Evolutionary conservation across 2,888 invertebrate genomes (phyloP), one percentile per base, ranked within the genome.

Genomic region (Drosophila mimetica): DNA sequence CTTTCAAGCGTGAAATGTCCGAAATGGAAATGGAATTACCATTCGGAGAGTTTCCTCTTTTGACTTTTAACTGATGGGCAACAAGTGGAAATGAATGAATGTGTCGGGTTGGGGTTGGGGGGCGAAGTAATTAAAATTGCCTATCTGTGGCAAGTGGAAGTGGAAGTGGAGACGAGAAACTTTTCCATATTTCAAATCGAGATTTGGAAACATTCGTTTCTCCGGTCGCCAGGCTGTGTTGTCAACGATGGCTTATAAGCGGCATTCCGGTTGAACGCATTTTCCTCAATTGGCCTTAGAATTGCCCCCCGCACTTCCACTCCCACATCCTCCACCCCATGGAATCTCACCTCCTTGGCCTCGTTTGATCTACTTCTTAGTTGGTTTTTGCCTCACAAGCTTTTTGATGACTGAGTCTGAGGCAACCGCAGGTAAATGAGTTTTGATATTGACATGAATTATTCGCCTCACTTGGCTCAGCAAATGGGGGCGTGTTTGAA

Each of bases 371-470:
- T 66, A 70, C 64, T 72, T 64, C 65, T 73, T 69, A 64, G 74
- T 71, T 65, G 65, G 69, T 60, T 75, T 74, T 79, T 75, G 63
- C 67, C 59, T 69, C 47, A 67, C 74, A 57, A 52, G 64, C 20
- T 41, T 48, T 52, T 41, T 53, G 70, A 39, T 52, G 66, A 57
- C 7, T 7, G 71, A 48, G 71, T 54, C 64, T 70, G 69, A 69
- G 74, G 78, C 76, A 81, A 80, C 78, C 81, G 55, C 81, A 81
- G 84, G 81, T 76, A 84, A 80, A 84, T 81, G 81, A 81, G 84
- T 80, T 80, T 76, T 78, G 76, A 80, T 81, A 81, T 81, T 81
- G 81, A 81, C 81, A 81, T 73, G 81, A 84, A 81, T 81, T 84
- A 81, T 61, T 54, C 81, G 81, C 84, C 69, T 81, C 84, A 76